Conservation (phyloP, 2,113 vertebrate species). For the Corvus hawaiiensis region DNA sequence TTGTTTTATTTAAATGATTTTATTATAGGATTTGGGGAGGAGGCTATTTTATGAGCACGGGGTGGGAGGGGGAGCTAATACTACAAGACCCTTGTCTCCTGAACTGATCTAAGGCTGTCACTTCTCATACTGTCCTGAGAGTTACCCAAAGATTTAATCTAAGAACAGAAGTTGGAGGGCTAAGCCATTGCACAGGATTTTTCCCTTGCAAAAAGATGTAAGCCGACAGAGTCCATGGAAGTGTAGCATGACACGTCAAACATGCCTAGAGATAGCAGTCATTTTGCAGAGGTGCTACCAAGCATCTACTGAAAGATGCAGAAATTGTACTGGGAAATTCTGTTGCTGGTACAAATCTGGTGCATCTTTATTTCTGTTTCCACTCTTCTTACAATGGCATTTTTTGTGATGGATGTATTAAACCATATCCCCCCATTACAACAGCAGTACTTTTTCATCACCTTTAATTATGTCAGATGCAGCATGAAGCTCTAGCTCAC, state of each 20-base stretch:
- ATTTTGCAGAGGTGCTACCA: neutral
- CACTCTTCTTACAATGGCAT: neutral
- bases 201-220: neutral
- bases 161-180: neutral
- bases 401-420: neutral
- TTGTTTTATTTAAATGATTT: neutral
- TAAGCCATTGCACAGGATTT: neutral
- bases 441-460: constrained; percentile 23
- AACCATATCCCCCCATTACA: neutral
- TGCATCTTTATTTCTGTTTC: neutral
- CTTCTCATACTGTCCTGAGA: neutral
- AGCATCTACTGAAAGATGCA: constrained; percentile 25
- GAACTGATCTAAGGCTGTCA: neutral
- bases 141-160: neutral
- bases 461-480: constrained; percentile 46
- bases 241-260: neutral
- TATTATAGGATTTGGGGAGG: neutral
- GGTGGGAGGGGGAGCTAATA: neutral
- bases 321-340: neutral
- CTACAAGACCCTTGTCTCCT: neutral
- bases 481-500: constrained; percentile 5
- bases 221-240: neutral
- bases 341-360: neutral
- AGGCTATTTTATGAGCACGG: neutral
- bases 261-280: constrained; percentile 39